Evolutionary conservation across 2,113 vertebrate genomes (phyloP), one percentile per base, ranked within the genome.

Genomic region (Urocynchramus pylzowi): DNA sequence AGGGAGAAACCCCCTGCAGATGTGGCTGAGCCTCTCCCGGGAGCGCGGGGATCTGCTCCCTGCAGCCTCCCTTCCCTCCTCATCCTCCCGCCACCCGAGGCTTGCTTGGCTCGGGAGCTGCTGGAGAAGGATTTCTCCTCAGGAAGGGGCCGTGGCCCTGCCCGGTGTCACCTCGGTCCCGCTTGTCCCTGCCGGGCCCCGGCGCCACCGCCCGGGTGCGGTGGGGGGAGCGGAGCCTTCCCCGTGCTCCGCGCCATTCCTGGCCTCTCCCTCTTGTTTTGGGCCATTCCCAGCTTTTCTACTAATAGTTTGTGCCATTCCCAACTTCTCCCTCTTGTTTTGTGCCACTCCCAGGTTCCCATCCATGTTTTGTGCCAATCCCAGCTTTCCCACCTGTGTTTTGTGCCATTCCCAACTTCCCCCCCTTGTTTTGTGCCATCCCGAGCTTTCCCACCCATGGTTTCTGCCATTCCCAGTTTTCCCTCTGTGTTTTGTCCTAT

Each of bases 241-340:
- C 41, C 84, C n/a, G 33, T 3, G 45, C 9, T 7, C 5, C 20
- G 45, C 9, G 35, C 44, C 6, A 5, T 44, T 56, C 39, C 52
- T 17, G 6, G 7, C 2, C 28, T 35, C 3, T 24, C 4, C 3
- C 17, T 8, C 1, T 2, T 5, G 9, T 3, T 52, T 21, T 44
- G 24, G 44, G 23, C 18, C 30, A 10, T 71, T 53, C 21, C 68
- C 68, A 2, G 30, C 11, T 4, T 4, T 24, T 3, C 47, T 27
- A 8, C 17, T 3, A 8, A n/a, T n/a, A n/a, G n/a, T n/a, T n/a
- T 27, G 30, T 74, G 24, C 53, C 14, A 3, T 28, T 37, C 45
- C n/a, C 18, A 6, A 4, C 7, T 56, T 10, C 3, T 37, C 7
- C 19, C 45, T 3, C 28, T 1, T 4, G 68, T 10, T 70, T 10